These are phyloP conservation scores for Teleogryllus oceanicus DNA, from an alignment of 2,888 invertebrate genomes.

Conservation along the genomic window DNA sequence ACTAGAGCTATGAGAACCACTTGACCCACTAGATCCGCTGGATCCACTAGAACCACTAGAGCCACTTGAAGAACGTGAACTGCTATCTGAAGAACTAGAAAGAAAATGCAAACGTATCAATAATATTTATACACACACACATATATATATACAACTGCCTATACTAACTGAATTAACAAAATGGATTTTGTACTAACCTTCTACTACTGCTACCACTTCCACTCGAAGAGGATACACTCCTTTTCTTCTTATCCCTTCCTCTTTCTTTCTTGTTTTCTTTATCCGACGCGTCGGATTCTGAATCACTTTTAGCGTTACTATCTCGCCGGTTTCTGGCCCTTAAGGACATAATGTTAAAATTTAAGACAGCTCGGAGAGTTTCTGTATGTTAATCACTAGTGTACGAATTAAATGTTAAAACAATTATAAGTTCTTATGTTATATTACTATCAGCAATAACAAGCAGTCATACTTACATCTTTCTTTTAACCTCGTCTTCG, in stretches of 20 bases:
- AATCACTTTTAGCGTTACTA: slow-evolving; percentile 41
- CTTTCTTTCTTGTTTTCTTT: slow-evolving; percentile 71
- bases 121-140: slow-evolving; percentile 49
- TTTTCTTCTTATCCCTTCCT: slow-evolving; percentile 60
- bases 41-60: slow-evolving; percentile 53
- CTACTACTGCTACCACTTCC: slow-evolving; percentile 77
- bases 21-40: slow-evolving; percentile 51
- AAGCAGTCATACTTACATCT: slow-evolving; percentile 22
- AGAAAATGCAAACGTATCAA: slow-evolving; percentile 26
- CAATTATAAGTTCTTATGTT: too few species aligned
- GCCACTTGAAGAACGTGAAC: slow-evolving; percentile 55
- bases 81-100: slow-evolving; percentile 64
- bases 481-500: slow-evolving; percentile 24
- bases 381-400: too few species aligned
- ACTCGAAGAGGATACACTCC: slow-evolving; percentile 70
- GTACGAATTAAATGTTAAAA: too few species aligned
- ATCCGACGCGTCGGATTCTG: slow-evolving; percentile 61
- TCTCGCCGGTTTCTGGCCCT: slow-evolving; percentile 75
- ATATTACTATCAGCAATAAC: too few species aligned
- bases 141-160: neutral
- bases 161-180: neutral
- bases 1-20: slow-evolving; percentile 60
- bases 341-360: slow-evolving; percentile 35
- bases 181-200: slow-evolving; percentile 40
- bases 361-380: neutral